Conservation (phyloP, 2,888 invertebrate species). For the Euzetes globulus region DNA sequence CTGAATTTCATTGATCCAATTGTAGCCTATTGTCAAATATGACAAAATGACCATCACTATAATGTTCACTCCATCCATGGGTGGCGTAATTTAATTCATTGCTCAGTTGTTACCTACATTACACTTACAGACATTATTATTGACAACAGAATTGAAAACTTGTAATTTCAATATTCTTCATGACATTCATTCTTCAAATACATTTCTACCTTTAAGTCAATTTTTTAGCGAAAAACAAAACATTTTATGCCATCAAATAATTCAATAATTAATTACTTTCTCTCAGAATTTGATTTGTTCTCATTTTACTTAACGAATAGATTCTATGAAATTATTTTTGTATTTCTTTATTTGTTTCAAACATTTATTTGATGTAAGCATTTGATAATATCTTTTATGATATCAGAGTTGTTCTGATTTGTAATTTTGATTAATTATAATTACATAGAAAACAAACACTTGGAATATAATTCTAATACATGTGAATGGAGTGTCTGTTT, state of each 20-base stretch:
- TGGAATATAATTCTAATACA: not conserved
- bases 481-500: not conserved
- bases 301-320: too few relatives aligned
- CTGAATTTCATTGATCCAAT: not conserved
- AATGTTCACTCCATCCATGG: not conserved
- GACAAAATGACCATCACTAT: constrained; percentile 1
- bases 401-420: not conserved
- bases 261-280: too few relatives aligned
- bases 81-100: not conserved
- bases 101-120: not conserved
- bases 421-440: not conserved
- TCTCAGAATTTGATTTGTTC: too few relatives aligned
- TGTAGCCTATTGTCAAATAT: not conserved
- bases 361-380: too few relatives aligned
- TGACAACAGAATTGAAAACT: not conserved
- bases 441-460: not conserved
- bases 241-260: not conserved
- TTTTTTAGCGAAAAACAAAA: too few relatives aligned
- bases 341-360: too few relatives aligned
- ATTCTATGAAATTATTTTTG: too few relatives aligned
- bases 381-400: too few relatives aligned
- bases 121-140: not conserved
- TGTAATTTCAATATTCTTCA: not conserved
- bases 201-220: too few relatives aligned
- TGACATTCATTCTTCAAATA: not conserved